A percentile compares a stretch with the other conserved stretches of the same genome.
These are phyloP conservation scores for Xylocampa areola DNA, from an alignment of 2,888 invertebrate species.

Conservation along the genomic window DNA sequence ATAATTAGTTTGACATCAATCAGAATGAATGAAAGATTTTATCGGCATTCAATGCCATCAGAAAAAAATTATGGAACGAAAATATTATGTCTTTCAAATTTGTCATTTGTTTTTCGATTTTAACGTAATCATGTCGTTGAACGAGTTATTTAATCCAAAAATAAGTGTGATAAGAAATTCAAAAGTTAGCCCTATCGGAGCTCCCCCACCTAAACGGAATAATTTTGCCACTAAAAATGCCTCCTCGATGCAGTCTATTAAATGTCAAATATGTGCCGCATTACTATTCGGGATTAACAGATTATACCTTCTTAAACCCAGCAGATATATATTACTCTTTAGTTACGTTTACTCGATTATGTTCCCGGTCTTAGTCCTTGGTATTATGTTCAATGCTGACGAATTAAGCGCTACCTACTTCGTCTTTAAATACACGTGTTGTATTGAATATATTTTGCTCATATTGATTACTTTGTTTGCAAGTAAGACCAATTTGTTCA, in stretches of 20 bases:
- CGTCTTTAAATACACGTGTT: slow-evolving; percentile 63
- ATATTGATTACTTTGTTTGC: slow-evolving; percentile 60
- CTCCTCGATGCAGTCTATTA: slow-evolving; percentile 55
- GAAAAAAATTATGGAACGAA: slow-evolving; percentile 20
- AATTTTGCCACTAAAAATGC: slow-evolving; percentile 49
- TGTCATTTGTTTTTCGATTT: slow-evolving; percentile 17
- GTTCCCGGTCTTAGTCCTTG: slow-evolving; percentile 43
- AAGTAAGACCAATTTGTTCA: slow-evolving; percentile 61
- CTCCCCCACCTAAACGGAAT: slow-evolving; percentile 50
- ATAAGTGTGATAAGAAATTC: slow-evolving; percentile 57
- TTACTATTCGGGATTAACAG: slow-evolving; percentile 67
- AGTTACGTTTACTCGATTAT: slow-evolving; percentile 53
- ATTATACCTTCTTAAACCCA: slow-evolving; percentile 61
- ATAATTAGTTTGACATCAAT: slow-evolving; percentile 46
- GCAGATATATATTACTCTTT: slow-evolving; percentile 48
- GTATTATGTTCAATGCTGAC: slow-evolving; percentile 41
- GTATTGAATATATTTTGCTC: slow-evolving; percentile 66
- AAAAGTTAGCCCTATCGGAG: slow-evolving; percentile 63
- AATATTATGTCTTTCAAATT: slow-evolving; percentile 1
- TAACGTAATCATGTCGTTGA: slow-evolving; percentile 37
- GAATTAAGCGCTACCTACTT: slow-evolving; percentile 54
- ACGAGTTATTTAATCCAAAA: slow-evolving; percentile 32
- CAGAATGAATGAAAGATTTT: slow-evolving; percentile 49
- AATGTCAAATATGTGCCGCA: slow-evolving; percentile 57
- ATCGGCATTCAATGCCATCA: slow-evolving; percentile 36